Percentiles rank a stretch among this genome's conserved stretches.
phyloP scores from a whole-genome alignment of 2,113 vertebrate species.

The Colius striatus region DNA sequence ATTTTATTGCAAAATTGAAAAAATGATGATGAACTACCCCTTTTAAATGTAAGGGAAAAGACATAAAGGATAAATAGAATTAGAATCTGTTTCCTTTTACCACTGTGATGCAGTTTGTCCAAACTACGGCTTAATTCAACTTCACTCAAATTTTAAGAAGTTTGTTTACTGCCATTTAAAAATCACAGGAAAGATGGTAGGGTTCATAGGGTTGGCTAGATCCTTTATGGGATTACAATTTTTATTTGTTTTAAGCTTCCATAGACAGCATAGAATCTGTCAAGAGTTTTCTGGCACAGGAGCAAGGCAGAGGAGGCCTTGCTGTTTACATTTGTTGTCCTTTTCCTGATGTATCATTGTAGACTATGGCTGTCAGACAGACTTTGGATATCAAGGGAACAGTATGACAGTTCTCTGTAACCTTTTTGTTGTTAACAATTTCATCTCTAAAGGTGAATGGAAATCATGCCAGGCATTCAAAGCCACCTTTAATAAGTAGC shows the following conservation, averaged over 20 bases:
- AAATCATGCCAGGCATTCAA: not conserved
- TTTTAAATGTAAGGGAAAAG: not conserved
- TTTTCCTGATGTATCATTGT: not conserved
- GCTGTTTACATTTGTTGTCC: not conserved
- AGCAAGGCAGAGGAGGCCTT: not conserved
- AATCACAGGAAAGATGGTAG: not conserved
- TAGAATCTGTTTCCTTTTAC: not conserved
- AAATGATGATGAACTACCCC: fast-evolving
- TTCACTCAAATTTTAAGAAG: not conserved
- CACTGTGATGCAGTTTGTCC: not conserved
- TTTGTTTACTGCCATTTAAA: not conserved
- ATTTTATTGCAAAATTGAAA: not conserved
- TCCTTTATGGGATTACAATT: not conserved
- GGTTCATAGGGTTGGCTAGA: not conserved
- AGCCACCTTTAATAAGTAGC: fast-evolving
- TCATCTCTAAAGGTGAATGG: not conserved
- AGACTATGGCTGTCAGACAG: not conserved
- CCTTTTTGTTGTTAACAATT: not conserved
- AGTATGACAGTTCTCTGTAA: not conserved
- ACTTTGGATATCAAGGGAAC: not conserved
- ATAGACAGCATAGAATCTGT: not conserved
- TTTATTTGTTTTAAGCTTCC: not conserved
- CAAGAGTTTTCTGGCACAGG: not conserved
- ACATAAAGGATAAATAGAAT: not conserved
- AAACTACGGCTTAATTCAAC: not conserved